phyloP scores from a whole-genome alignment of 2,797 vertebrate genomes.

The Schizopygopsis malacanthus region DNA sequence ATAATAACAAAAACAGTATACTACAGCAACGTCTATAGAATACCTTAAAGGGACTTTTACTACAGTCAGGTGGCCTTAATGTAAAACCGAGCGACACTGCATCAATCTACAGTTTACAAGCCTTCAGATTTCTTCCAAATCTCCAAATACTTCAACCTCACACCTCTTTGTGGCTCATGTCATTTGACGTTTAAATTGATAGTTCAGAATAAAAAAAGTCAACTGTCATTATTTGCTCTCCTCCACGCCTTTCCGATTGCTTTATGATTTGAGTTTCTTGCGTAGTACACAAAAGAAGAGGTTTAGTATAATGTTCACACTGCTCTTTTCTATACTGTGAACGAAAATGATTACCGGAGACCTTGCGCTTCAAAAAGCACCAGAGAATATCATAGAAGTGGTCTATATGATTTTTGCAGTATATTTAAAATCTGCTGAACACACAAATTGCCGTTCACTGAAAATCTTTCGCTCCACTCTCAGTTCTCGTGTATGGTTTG shows the following conservation, averaged over 20 bases:
- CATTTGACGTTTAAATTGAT: not conserved
- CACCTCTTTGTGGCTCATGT: not conserved
- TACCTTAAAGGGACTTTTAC: not conserved
- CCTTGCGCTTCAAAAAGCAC: not conserved
- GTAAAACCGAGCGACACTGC: not conserved
- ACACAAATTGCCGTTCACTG: not conserved
- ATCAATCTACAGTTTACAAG: slow-evolving; percentile 4
- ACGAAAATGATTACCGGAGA: not conserved
- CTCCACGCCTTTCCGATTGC: not conserved
- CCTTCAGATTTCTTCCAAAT: not conserved
- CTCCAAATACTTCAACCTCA: slow-evolving; percentile 3
- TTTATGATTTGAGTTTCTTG: not conserved
- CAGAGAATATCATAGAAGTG: not conserved
- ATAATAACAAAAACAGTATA: not conserved
- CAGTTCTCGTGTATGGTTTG: not conserved
- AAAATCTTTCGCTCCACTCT: not conserved
- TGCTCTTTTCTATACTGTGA: not conserved
- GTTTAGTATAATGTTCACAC: not conserved
- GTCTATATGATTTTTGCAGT: not conserved
- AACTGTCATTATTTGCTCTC: not conserved
- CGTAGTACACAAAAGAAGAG: not conserved
- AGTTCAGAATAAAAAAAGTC: not conserved
- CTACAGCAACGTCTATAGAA: not conserved
- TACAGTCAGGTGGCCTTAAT: slow-evolving; percentile 6
- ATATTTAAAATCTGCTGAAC: not conserved